Evolutionary conservation across 1,140 invertebrate genomes (phyloP).

Genomic region (Aphelenchoides fujianensis): DNA sequence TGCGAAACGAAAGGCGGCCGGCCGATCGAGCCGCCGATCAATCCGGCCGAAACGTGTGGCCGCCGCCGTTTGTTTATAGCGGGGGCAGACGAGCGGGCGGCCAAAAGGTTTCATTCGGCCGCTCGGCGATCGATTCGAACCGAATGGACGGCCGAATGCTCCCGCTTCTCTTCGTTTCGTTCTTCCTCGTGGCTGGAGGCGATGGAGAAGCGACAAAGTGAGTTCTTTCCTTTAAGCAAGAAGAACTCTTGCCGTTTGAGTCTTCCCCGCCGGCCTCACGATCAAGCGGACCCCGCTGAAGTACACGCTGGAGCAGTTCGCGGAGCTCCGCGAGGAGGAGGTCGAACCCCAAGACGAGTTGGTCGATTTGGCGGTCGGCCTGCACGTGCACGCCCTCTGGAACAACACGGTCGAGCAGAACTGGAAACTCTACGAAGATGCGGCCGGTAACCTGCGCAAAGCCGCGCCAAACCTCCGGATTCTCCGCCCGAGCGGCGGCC

Average conservation of each 20-base stretch:
- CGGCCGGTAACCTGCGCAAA: background rate
- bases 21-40: too few species aligned
- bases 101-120: too few species aligned
- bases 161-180: too few species aligned
- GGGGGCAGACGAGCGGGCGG: too few species aligned
- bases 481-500: background rate
- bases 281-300: background rate
- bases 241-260: background rate
- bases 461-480: background rate
- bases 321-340: background rate
- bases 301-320: background rate
- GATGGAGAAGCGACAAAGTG: too few species aligned
- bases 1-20: too few species aligned
- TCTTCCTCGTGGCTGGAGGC: too few species aligned
- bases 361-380: background rate
- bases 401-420: slow-evolving; percentile 8
- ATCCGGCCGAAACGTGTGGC: too few species aligned
- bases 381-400: slow-evolving; percentile 2
- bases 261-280: background rate
- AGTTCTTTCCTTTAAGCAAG: too few species aligned
- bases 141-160: too few species aligned
- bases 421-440: background rate
- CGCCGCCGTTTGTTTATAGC: too few species aligned
- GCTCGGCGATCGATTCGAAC: too few species aligned
- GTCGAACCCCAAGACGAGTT: background rate